These are phyloP conservation scores for Semibalanus balanoides DNA, from an alignment of 1,140 invertebrate genomes.

Conservation along the genomic window DNA sequence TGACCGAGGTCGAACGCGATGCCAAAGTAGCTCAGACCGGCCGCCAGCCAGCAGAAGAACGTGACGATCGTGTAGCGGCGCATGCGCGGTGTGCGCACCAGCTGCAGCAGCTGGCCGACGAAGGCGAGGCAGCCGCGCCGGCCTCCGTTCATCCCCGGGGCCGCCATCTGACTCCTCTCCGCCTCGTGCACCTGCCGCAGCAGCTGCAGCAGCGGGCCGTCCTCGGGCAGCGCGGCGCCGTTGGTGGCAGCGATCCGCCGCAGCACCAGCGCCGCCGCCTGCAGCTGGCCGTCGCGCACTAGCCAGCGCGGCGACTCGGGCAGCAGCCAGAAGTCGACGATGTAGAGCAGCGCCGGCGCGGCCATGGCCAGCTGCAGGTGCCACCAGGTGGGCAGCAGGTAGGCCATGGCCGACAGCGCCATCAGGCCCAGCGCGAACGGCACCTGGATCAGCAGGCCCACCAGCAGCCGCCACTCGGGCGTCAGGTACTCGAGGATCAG, in stretches of 20 bases:
- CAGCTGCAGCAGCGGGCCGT: slow-evolving; percentile 10
- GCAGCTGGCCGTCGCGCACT: slow-evolving; percentile 25
- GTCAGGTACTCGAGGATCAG: slow-evolving; percentile 28
- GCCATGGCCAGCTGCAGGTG: slow-evolving; percentile 55
- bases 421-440: slow-evolving; percentile 18
- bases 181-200: slow-evolving; percentile 7
- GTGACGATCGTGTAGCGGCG: slow-evolving; percentile 52
- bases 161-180: background rate
- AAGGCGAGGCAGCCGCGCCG: background rate
- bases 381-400: slow-evolving; percentile 59
- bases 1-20: slow-evolving; percentile 60
- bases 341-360: slow-evolving; percentile 51
- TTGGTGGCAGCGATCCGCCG: slow-evolving; percentile 24
- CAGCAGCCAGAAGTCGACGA: slow-evolving; percentile 50
- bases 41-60: slow-evolving; percentile 56
- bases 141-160: background rate
- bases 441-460: slow-evolving; percentile 24
- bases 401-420: slow-evolving; percentile 37
- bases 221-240: slow-evolving; percentile 13
- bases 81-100: slow-evolving; percentile 42
- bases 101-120: slow-evolving; percentile 6
- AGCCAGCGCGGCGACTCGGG: slow-evolving; percentile 37
- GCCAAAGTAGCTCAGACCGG: slow-evolving; percentile 51
- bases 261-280: slow-evolving; percentile 26
- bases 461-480: slow-evolving; percentile 1